Evolutionary conservation across 1,140 invertebrate genomes (phyloP), one percentile per base, ranked within the genome.

Genomic region (Pseudomyrmex flavicornis): DNA sequence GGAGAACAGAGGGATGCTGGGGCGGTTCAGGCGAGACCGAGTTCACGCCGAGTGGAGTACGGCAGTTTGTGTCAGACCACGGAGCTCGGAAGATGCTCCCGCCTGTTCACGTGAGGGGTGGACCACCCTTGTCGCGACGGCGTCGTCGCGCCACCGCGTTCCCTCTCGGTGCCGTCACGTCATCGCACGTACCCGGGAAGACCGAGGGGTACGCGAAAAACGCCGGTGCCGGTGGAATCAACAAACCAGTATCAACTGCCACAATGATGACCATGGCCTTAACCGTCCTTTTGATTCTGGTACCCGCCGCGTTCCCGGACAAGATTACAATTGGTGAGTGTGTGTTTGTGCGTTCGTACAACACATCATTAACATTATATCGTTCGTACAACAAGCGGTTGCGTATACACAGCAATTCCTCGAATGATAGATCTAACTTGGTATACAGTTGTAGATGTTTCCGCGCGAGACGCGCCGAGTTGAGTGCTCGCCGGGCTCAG

Each of bases 321-420:
- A 93, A 92, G 87, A 93, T 94, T 65, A 85, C 90, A 76, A 93
- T 94, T 82, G 93, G 93, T 94, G 90, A 94, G 93, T 91, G 61
- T 73, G 35, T 56, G n/a, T 61, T 82, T 63, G 65, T 56, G 54
- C 63, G 62, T 63, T 65, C 5, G 35, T 35, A 35, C 35, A 35
- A 56, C 66, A 68, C 76, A 73, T 46, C 52, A 26, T 17, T 75
- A 59, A 10, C 1, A 2, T 35, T 35, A 35, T 48, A 22, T 56
- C 3, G 50, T 26, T 62, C 46, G 44, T 44, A 46, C 66, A 35
- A 35, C 4, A 35, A 35, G 63, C 65, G 54, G 7, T 35, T 35
- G 35, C 5, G 5, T 35, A 35, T 35, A n/a, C 48, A 22, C 50
- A n/a, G 79, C 20, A 26, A 13, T 22, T 56, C 44, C 56, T 35